Percentiles rank a stretch among this genome's conserved stretches.
phyloP scores from a whole-genome alignment of 1,140 invertebrate genomes.

The Thaumatotibia leucotreta region DNA sequence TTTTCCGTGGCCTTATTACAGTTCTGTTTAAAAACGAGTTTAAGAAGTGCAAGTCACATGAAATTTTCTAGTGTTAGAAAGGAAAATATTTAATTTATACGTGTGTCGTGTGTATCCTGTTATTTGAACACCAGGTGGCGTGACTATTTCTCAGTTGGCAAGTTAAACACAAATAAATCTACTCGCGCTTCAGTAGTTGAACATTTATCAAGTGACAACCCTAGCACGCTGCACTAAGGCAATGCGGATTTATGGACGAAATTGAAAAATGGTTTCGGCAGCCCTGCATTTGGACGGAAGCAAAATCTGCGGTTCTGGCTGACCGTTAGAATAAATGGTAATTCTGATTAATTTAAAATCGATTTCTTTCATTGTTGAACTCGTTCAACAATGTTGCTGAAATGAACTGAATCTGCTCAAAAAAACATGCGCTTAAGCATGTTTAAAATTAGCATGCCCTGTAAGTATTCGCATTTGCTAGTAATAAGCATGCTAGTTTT shows the following conservation, averaged over 20 bases:
- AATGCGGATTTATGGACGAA: slow-evolving; percentile 2
- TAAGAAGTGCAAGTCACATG: no score
- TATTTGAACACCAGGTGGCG: neutral
- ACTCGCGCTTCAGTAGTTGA: neutral
- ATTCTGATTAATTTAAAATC: neutral
- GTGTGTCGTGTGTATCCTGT: no score
- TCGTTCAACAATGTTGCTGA: no score
- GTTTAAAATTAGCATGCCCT: no score
- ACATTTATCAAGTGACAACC: neutral
- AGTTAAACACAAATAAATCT: neutral
- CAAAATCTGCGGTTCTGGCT: neutral
- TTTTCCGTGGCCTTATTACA: no score
- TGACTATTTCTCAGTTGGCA: neutral
- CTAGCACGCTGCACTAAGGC: neutral
- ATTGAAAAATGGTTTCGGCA: slow-evolving; percentile 6
- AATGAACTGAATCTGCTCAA: neutral
- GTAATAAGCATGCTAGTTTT: no score
- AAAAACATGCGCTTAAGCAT: neutral
- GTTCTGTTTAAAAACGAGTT: no score
- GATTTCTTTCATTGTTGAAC: neutral
- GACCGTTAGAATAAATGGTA: neutral
- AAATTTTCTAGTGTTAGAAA: no score
- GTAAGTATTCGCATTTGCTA: no score
- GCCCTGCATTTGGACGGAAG: neutral
- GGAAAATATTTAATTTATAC: no score